These are phyloP conservation scores for Linnaemya vulpina DNA, from an alignment of 2,888 invertebrate genomes.

Conservation along the genomic window DNA sequence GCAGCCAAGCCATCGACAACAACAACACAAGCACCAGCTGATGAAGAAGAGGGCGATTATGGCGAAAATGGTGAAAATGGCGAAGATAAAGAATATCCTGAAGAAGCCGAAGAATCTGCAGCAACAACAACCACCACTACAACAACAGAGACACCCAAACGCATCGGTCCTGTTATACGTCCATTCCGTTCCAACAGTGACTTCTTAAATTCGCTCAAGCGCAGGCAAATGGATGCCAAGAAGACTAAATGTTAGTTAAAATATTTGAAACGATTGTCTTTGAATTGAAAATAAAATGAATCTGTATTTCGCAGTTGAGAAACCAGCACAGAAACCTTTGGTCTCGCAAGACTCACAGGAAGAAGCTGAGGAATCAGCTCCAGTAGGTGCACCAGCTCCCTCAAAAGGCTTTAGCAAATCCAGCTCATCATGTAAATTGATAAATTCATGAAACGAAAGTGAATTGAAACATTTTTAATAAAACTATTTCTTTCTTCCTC, in stretches of 20 bases:
- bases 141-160: slow-evolving; percentile 88
- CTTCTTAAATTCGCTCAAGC: slow-evolving; percentile 88
- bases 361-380: slow-evolving; percentile 76
- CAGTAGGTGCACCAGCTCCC: slow-evolving; percentile 77
- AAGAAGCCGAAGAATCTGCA: slow-evolving; percentile 77
- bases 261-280: not conserved
- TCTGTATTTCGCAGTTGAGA: slow-evolving; percentile 75
- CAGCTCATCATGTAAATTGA: slow-evolving; percentile 79
- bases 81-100: slow-evolving; percentile 84
- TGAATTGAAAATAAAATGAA: not conserved
- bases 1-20: slow-evolving; percentile 79
- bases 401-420: slow-evolving; percentile 78
- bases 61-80: slow-evolving; percentile 86
- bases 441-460: not conserved
- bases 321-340: slow-evolving; percentile 76
- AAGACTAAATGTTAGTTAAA: slow-evolving; percentile 83
- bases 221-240: slow-evolving; percentile 88
- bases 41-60: slow-evolving; percentile 83
- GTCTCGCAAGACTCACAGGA: slow-evolving; percentile 74
- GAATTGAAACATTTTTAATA: not conserved
- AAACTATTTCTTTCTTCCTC: not conserved
- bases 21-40: slow-evolving; percentile 77
- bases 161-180: slow-evolving; percentile 86
- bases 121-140: slow-evolving; percentile 83
- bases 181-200: slow-evolving; percentile 92